Evolutionary conservation across 2,113 vertebrate species (phyloP).

Genomic region (Bubalus kerabau): DNA sequence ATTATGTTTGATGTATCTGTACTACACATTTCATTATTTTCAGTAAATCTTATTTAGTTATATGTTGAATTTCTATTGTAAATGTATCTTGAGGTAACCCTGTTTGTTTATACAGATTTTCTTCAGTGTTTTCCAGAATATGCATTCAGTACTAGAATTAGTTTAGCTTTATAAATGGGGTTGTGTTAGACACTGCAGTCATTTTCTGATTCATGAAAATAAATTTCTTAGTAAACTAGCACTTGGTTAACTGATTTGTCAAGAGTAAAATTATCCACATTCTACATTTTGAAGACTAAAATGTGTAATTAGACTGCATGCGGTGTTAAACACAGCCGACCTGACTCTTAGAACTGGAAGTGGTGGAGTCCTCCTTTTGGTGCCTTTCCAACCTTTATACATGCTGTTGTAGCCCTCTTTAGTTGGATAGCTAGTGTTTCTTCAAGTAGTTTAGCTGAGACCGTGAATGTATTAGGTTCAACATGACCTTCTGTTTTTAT

Average conservation of each 20-base stretch:
- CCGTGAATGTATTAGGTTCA: constrained; percentile 82
- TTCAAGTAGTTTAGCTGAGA: constrained; percentile 77
- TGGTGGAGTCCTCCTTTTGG: constrained; percentile 79
- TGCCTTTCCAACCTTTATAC: constrained; percentile 80
- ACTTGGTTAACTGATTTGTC: constrained; percentile 78
- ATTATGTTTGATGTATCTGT: constrained; percentile 89
- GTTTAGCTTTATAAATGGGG: constrained; percentile 86
- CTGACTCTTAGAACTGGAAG: constrained; percentile 77
- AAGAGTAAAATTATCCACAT: constrained; percentile 74
- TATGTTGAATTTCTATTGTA: constrained; percentile 87
- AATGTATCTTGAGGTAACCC: constrained; percentile 81
- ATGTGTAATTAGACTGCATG: constrained; percentile 71
- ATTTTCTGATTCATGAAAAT: constrained; percentile 88
- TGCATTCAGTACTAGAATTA: constrained; percentile 82
- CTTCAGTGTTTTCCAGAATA: constrained; percentile 85
- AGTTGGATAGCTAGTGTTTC: constrained; percentile 64
- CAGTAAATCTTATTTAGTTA: constrained; percentile 87
- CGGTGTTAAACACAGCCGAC: constrained; percentile 83
- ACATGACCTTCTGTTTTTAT: constrained; percentile 78
- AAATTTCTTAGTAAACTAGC: constrained; percentile 88
- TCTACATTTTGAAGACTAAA: constrained; percentile 66
- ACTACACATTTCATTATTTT: constrained; percentile 87
- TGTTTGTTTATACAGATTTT: constrained; percentile 83
- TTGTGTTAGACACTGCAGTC: constrained; percentile 87
- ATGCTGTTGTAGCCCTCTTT: constrained; percentile 67